These are phyloP conservation scores for Aspidiotus rigidus DNA, from an alignment of 2,888 invertebrate species.

Conservation along the genomic window DNA sequence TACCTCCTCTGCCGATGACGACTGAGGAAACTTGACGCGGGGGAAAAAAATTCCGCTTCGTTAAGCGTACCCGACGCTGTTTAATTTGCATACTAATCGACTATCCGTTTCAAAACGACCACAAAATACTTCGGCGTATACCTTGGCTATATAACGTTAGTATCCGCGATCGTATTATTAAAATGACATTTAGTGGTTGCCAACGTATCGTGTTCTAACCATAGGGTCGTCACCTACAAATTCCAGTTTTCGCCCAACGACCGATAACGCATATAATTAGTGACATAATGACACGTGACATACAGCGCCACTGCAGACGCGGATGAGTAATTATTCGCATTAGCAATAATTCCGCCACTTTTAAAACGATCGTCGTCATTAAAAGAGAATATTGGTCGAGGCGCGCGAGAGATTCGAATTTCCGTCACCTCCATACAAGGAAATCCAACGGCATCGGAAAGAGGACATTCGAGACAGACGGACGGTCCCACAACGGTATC, in stretches of 20 bases:
- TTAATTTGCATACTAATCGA: slow-evolving; percentile 3
- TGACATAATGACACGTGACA: no score
- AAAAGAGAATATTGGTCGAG: background rate
- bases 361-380: no score
- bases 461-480: background rate
- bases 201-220: background rate
- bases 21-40: no score
- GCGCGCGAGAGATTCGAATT: background rate
- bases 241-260: slow-evolving; percentile 1
- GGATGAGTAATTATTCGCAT: no score
- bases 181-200: slow-evolving; percentile 1
- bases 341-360: no score
- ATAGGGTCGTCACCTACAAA: background rate
- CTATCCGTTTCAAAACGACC: background rate
- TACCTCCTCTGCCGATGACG: no score
- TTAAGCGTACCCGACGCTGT: background rate
- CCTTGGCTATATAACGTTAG: background rate
- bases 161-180: background rate
- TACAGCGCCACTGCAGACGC: no score
- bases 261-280: no score
- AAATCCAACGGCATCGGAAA: background rate
- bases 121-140: background rate
- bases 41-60: background rate
- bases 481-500: background rate
- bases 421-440: background rate